phyloP scores from a whole-genome alignment of 2,797 vertebrate genomes.

The Anniella stebbinsi region DNA sequence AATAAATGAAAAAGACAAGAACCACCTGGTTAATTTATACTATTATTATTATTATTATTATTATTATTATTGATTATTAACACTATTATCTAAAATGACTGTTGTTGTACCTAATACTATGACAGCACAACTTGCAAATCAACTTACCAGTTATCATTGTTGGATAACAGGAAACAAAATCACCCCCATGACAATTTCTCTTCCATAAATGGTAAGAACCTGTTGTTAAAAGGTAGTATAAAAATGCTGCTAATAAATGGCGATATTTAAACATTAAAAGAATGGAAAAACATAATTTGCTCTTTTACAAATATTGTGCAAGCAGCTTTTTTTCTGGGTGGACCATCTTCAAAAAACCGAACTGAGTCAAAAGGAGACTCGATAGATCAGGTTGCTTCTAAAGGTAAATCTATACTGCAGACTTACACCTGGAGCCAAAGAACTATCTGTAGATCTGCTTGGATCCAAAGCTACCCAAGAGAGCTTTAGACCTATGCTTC shows the following conservation, averaged over 20 bases:
- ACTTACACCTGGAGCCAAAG: background rate
- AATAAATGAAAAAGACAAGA: background rate
- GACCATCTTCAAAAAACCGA: slow-evolving; percentile 37
- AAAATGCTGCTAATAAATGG: no score
- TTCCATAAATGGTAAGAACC: slow-evolving; percentile 68
- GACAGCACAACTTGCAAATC: slow-evolving; percentile 16
- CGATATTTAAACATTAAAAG: slow-evolving; percentile 56
- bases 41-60: background rate
- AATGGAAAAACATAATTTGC: slow-evolving; percentile 81
- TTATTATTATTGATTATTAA: no score
- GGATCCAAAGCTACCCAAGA: no score
- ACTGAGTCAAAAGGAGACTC: slow-evolving; percentile 5
- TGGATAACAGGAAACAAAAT: slow-evolving; percentile 77
- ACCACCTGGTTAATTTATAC: background rate
- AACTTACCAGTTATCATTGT: slow-evolving; percentile 39
- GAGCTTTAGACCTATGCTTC: background rate
- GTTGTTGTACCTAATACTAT: slow-evolving; percentile 1
- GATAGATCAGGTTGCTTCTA: background rate
- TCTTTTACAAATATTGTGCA: slow-evolving; percentile 30
- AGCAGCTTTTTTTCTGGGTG: background rate
- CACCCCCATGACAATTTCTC: slow-evolving; percentile 42
- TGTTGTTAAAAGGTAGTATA: background rate
- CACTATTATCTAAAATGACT: no score
- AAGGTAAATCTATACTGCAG: background rate
- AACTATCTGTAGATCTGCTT: background rate